Percentiles rank a stretch among this genome's conserved stretches.
phyloP scores from a whole-genome alignment of 2,888 invertebrate species.

The Shargacucullia verbasci region DNA sequence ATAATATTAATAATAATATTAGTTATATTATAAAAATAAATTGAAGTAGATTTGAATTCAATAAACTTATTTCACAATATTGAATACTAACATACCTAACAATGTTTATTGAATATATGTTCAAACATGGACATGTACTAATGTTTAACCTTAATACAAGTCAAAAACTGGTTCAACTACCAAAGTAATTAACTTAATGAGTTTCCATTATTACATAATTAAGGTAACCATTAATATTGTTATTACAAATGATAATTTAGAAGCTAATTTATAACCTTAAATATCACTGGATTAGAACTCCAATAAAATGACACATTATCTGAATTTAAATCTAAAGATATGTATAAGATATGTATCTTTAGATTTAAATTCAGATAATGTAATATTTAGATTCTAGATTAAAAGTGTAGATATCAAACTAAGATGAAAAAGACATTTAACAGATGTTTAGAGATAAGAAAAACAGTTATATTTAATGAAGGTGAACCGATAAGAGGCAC shows the following conservation, averaged over 20 bases:
- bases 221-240: slow-evolving; percentile 3
- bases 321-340: slow-evolving; percentile 26
- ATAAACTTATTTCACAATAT: too few species aligned
- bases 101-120: neutral
- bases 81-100: too few species aligned
- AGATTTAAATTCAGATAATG: too few species aligned
- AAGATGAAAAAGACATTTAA: slow-evolving; percentile 9
- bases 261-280: neutral
- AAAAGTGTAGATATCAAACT: slow-evolving; percentile 7
- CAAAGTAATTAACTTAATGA: slow-evolving; percentile 25
- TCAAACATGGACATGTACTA: neutral
- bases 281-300: slow-evolving; percentile 23
- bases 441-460: slow-evolving; percentile 20
- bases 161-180: slow-evolving; percentile 29
- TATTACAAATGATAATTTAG: neutral
- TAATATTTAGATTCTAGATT: too few species aligned
- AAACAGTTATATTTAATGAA: neutral
- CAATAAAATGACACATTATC: slow-evolving; percentile 19
- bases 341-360: too few species aligned
- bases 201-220: slow-evolving; percentile 24
- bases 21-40: too few species aligned
- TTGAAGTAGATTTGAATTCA: too few species aligned
- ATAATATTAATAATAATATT: too few species aligned
- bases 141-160: slow-evolving; percentile 27
- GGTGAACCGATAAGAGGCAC: slow-evolving; percentile 10